Base-by-base conservation (phyloP, 2,797 vertebrate species). In the Sphenopsis melanotis region DNA sequence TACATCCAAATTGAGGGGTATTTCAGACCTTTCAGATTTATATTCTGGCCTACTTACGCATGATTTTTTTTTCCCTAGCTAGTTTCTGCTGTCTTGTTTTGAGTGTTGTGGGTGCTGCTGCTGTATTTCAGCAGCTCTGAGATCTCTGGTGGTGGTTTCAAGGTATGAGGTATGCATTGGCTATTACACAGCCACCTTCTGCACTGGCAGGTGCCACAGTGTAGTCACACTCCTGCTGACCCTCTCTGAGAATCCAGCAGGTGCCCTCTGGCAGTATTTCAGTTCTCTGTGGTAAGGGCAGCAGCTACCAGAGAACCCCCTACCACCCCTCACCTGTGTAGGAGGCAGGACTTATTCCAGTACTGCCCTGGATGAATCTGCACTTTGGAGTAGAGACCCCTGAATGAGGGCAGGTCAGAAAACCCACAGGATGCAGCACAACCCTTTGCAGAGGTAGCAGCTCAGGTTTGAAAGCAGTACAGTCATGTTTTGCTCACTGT, bases 371-470 rank as follows among this genome's bases (percentile, higher is more conserved):
- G 55, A 23, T 65, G n/a, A 57, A 53, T n/a, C n/a, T 82, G 19
- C 22, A 14, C 22, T 79, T 68, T 39, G n/a, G 21, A 75, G 4
- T 57, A 26, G 27, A 64, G 36, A n/a, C 26, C 20, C n/a, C 29
- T 36, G 57, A 53, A 49, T 1, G 1, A 52, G 41, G 15, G 30
- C 44, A 71, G 20, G 17, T 30, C 0, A 0, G 61, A 68, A 84
- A 39, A 52, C 29, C 24, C 29, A 36, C 14, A 21, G 57, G 17
- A n/a, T 12, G 10, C 29, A 56, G 53, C 34, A 30, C 11, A 21
- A 55, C 19, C n/a, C 26, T 87, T 71, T 79, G 53, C 78, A 74
- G 52, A 66, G 12, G 46, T 15, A 72, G 64, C 47, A 91, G 34
- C 32, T 84, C 5, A 2, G 42, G 59, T 94, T 56, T 60, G 44